Base-by-base conservation (phyloP, 1,140 invertebrate genomes). In the Coboldia fuscipes region DNA sequence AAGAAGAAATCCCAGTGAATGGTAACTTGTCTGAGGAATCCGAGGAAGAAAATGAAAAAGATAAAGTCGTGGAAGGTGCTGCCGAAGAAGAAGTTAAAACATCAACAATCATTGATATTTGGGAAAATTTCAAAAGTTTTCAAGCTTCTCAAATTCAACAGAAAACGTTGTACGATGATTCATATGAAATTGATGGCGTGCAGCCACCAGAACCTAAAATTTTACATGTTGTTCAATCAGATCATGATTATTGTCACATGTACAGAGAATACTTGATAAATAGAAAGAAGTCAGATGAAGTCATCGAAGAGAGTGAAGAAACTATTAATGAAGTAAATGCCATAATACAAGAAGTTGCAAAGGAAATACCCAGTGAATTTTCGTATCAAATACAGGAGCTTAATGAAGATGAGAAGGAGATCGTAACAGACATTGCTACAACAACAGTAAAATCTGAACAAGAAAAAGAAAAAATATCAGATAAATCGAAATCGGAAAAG, bases 91-190 rank as follows among this genome's bases (percentile, higher is more conserved):
- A 29, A 23, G 48, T 53, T 38, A 56, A 9, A n/a, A 49, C 60
- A 35, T 58, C 65, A 22, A 46, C 59, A 37, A 62, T 70, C 44
- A 65, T 70, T 39, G 71, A 75, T n/a, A 80, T 81, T 47, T 81
- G 77, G 77, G 74, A 82, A 44, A 80, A 81, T 47, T 78, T 82
- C 36, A 74, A 75, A 47, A 68, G 66, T 19, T 74, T 70, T 46
- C 63, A 71, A 41, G 68, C 70, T 9, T 58, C 19, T 30, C 6
- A 29, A 36, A 12, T 18, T 8, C 9, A 32, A 37, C 26, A 24
- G 8, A 40, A 34, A 28, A 34, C 34, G 34, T 34, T 33, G 12
- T 8, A 22, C 23, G 16, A 35, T 28, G 35, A 39, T 12, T 29
- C 28, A 21, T 12, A 37, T 16, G 33, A 39, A 23, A 34, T 24